Base-by-base conservation (phyloP, 2,113 vertebrate genomes). In the Tiliqua scincoides region DNA sequence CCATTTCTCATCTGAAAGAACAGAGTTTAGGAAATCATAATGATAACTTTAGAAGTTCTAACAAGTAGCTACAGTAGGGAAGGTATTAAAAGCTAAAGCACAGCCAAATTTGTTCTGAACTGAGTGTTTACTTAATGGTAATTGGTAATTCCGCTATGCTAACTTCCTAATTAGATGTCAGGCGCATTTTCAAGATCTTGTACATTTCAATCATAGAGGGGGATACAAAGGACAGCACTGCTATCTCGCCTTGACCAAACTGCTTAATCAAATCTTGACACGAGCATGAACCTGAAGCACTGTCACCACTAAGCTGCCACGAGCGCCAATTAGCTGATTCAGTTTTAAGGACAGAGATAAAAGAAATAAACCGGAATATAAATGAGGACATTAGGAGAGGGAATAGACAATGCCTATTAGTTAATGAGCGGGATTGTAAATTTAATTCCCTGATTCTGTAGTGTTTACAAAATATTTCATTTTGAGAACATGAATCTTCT, bases 391-490 rank as follows among this genome's bases (percentile, higher is more conserved):
- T 63, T 0, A 73, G 62, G 73, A 85, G 25, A 79, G 48, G 35
- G 30, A 20, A 65, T 77, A 85, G 77, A 71, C 43, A 73, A 6
- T 6, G 93, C 70, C 93, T 89, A 17, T 78, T 75, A 27, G 32
- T 43, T 89, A 82, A 88, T 43, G 87, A 40, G 54, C 72, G 1
- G 70, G 76, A 27, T 82, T 82, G 21, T 77, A 89, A 85, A 92
- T 83, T 37, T 87, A 89, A 83, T 10, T 76, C 71, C 87, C 37
- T 48, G 70, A 1, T 81, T 90, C 79, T 4, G 65, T 27, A 11
- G n/a, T 89, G 88, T 91, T 94, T 93, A 93, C 79, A 86, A 79
- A 88, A 79, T 35, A 75, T 5, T 92, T 93, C 25, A 92, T 94
- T 95, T 93, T 89, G 82, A 90, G 83, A 85, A 74, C 8, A 30